Conservation (phyloP, 2,797 vertebrate species). For the Acanthurus leucopareius region DNA sequence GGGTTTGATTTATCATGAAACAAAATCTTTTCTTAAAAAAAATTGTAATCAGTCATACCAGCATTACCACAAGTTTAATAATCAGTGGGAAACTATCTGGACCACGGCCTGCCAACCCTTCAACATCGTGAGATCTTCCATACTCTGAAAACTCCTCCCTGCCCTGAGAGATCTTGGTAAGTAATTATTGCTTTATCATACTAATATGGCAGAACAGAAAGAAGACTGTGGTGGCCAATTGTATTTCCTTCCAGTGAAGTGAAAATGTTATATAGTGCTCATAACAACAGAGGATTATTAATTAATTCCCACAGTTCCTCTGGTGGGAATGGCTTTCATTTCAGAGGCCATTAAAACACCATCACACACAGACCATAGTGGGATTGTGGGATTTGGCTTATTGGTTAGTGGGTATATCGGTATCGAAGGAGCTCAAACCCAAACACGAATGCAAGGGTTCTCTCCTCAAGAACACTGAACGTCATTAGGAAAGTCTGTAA, state of each 20-base stretch:
- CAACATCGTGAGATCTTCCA: too few relatives aligned
- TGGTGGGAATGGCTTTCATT: conserved; percentile 62
- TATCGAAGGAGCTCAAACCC: conserved; percentile 38
- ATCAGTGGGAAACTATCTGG: too few relatives aligned
- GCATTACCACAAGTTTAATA: not conserved
- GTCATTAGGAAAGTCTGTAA: conserved; percentile 16
- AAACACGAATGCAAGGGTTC: conserved; percentile 21
- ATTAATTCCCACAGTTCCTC: conserved; percentile 52
- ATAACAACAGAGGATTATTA: conserved; percentile 47
- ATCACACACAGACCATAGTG: conserved; percentile 44
- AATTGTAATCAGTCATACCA: too few relatives aligned
- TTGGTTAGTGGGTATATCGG: conserved; percentile 43
- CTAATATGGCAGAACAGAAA: conserved; percentile 23
- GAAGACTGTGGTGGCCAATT: conserved; percentile 16
- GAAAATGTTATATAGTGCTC: conserved; percentile 34
- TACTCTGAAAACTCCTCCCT: not conserved
- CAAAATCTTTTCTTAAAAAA: too few relatives aligned
- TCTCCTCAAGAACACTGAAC: conserved; percentile 18
- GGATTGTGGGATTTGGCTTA: conserved; percentile 51
- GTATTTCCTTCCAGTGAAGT: conserved; percentile 20
- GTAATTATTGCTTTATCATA: conserved; percentile 33
- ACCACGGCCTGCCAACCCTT: too few relatives aligned
- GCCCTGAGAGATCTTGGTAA: conserved; percentile 11
- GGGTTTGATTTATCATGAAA: too few relatives aligned
- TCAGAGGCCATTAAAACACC: conserved; percentile 69